phyloP scores from a whole-genome alignment of 2,888 invertebrate species.

The Gymnosoma rotundatum region DNA sequence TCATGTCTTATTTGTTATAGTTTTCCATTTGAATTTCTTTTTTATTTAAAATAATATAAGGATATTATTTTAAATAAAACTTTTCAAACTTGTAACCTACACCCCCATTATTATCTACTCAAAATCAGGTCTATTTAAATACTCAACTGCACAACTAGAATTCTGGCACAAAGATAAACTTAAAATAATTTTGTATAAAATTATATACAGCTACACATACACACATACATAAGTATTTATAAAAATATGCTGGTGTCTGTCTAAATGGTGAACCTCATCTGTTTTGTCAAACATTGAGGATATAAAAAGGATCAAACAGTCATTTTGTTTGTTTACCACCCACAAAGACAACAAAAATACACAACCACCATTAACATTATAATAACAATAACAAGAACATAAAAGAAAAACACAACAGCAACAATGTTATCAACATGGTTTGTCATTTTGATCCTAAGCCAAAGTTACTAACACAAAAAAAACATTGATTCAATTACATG shows the following conservation, averaged over 20 bases:
- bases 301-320: slow-evolving; percentile 76
- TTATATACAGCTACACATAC: not conserved
- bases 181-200: slow-evolving; percentile 1
- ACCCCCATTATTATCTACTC: slow-evolving; percentile 7
- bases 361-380: slow-evolving; percentile 24
- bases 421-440: slow-evolving; percentile 76
- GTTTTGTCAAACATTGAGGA: slow-evolving; percentile 74
- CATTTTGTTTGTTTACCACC: slow-evolving; percentile 72
- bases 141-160: slow-evolving; percentile 12
- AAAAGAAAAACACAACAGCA: slow-evolving; percentile 70
- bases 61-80: not conserved
- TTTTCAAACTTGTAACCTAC: slow-evolving; percentile 11
- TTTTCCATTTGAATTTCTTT: not conserved
- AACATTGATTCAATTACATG: slow-evolving; percentile 24
- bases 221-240: not conserved
- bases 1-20: not conserved
- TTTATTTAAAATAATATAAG: too few species aligned
- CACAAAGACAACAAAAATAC: slow-evolving; percentile 29
- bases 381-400: slow-evolving; percentile 39
- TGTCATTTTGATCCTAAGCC: slow-evolving; percentile 73
- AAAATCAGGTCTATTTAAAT: slow-evolving; percentile 6
- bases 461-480: slow-evolving; percentile 50
- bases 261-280: slow-evolving; percentile 72
- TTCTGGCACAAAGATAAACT: not conserved
- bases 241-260: not conserved